Evolutionary conservation across 2,113 vertebrate species (phyloP), one percentile per base, ranked within the genome.

Genomic region (Percopsis transmontana): DNA sequence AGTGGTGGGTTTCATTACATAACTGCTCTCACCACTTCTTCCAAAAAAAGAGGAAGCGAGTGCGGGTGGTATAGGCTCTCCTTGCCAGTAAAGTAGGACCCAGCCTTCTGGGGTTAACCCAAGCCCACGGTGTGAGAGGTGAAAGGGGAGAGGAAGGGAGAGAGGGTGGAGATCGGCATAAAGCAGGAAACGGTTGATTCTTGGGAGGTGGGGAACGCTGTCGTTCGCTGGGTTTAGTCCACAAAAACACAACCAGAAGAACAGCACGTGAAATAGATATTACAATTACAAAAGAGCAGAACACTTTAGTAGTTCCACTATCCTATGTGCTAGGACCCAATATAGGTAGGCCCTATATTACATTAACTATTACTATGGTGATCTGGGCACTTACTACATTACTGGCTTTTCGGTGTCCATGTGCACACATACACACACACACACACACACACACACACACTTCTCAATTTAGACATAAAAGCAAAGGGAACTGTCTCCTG

Each of bases 131-230:
- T 50, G 23, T 63, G 23, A 79, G 75, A 81, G 68, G 67, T 68
- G 39, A 72, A 69, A 67, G 41, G 44, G 23, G 33, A 69, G 41
- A 76, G 72, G 77, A 78, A 3, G 21, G 77, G 60, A 62, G 70
- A 74, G 67, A 70, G 70, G 53, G 72, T 62, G 72, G 75, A 58
- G 68, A 51, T 20, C 10, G 73, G 21, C 69, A 66, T 39, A 58
- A 68, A 62, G 48, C 20, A 2, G 20, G 70, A 79, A 72, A 74
- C 9, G n/a, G 66, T 69, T 76, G 74, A 75, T 63, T 54, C 54
- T 67, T 48, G 53, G 68, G 57, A 69, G 71, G 24, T 8, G 76
- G 69, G 27, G 13, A 76, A 69, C 76, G 74, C 74, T 72, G 80
- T 53, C 62, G 71, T 6, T 64, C 53, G 20, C 1, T 18, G 41